Conservation (phyloP, 1,140 invertebrate genomes). For the Trichonephila clavata region DNA sequence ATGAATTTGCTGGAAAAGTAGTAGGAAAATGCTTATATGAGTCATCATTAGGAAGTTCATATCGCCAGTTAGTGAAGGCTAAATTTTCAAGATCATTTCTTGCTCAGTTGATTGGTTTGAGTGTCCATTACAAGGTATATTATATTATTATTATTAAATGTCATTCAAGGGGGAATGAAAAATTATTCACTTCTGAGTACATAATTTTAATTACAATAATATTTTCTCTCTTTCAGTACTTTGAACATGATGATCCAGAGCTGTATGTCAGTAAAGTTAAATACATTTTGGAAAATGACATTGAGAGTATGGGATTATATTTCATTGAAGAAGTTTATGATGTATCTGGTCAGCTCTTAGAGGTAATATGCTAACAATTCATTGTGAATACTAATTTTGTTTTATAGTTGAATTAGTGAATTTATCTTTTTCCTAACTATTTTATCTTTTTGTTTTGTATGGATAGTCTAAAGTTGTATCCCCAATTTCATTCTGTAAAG, state of each 20-base stretch:
- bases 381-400: no score
- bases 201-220: not conserved
- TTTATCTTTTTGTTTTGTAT: no score
- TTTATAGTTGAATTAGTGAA: no score
- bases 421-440: no score
- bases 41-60: slow-evolving; percentile 92
- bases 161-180: not conserved
- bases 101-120: slow-evolving; percentile 94
- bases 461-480: no score
- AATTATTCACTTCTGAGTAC: not conserved
- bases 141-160: not conserved
- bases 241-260: slow-evolving; percentile 97
- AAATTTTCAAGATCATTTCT: slow-evolving; percentile 95
- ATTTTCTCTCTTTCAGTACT: slow-evolving; percentile 86
- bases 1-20: slow-evolving; percentile 95
- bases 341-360: slow-evolving; percentile 87
- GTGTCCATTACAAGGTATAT: slow-evolving; percentile 92
- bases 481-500: no score
- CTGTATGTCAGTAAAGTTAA: slow-evolving; percentile 95
- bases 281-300: slow-evolving; percentile 94
- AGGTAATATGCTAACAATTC: slow-evolving; percentile 81
- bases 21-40: slow-evolving; percentile 97
- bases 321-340: slow-evolving; percentile 95
- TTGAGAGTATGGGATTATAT: slow-evolving; percentile 91
- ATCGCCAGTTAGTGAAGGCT: slow-evolving; percentile 93